phyloP scores from a whole-genome alignment of 2,888 invertebrate species.

The Formica aserva region DNA sequence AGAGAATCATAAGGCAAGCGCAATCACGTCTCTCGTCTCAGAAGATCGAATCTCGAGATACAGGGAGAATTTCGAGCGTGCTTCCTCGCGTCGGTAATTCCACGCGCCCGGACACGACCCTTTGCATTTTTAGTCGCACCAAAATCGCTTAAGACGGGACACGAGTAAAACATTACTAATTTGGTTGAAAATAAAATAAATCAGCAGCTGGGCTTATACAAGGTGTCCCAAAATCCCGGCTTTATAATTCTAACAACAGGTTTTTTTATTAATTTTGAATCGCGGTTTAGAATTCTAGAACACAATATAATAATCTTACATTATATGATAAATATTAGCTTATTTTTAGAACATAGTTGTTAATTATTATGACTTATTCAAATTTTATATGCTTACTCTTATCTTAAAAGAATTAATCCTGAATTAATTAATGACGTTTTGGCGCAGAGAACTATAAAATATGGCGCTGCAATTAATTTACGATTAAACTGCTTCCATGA shows the following conservation, averaged over 20 bases:
- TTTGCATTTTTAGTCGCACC: constrained; percentile 61
- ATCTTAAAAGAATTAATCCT: neutral
- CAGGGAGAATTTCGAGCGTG: constrained; percentile 63
- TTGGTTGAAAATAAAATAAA: constrained; percentile 33
- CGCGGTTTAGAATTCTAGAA: neutral
- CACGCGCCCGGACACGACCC: constrained; percentile 40
- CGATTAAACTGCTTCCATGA: constrained; percentile 43
- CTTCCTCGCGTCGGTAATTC: constrained; percentile 69
- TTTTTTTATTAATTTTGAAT: constrained; percentile 6
- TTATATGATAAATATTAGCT: neutral
- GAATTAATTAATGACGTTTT: constrained; percentile 62
- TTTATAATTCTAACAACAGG: neutral
- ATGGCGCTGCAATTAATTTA: constrained; percentile 59
- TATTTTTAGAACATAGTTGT: neutral
- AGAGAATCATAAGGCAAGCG: constrained; percentile 74
- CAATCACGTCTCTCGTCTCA: constrained; percentile 69
- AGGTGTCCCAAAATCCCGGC: neutral
- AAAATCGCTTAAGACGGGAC: constrained; percentile 36
- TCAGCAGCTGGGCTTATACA: neutral
- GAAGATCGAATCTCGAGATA: constrained; percentile 74
- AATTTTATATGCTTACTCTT: neutral
- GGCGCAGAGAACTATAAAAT: constrained; percentile 76
- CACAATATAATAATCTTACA: neutral
- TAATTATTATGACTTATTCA: constrained; percentile 11
- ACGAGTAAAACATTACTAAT: constrained; percentile 38